Conservation (phyloP, 2,797 vertebrate genomes). For the Rachycentron canadum region DNA sequence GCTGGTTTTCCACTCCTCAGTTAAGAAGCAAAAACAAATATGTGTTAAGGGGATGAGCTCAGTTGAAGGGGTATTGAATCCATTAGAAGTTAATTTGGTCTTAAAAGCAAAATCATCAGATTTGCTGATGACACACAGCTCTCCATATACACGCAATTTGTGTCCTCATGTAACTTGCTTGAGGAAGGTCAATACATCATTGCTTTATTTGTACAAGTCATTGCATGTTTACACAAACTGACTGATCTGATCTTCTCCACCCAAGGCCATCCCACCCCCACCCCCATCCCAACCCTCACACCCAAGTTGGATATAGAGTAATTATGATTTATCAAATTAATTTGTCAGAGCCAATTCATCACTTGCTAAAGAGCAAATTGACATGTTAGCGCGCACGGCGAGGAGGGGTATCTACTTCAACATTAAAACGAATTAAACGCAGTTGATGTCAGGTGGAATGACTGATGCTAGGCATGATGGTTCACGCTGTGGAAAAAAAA, state of each 20-base stretch:
- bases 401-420: constrained; percentile 75
- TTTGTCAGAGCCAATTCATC: constrained; percentile 76
- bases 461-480: constrained; percentile 72
- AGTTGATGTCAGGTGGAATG: constrained; percentile 66
- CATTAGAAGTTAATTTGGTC: constrained; percentile 16
- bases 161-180: not conserved
- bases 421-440: constrained; percentile 79
- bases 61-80: constrained; percentile 22
- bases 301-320: constrained; percentile 63
- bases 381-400: constrained; percentile 68
- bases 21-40: constrained; percentile 54
- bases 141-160: constrained; percentile 5
- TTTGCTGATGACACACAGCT: constrained; percentile 39
- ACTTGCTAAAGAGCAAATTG: constrained; percentile 73
- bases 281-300: constrained; percentile 20
- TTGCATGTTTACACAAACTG: constrained; percentile 29
- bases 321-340: constrained; percentile 79
- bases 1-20: constrained; percentile 61
- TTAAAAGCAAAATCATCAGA: constrained; percentile 17
- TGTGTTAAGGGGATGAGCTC: constrained; percentile 21
- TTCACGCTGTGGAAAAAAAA: constrained; percentile 47
- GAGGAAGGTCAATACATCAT: constrained; percentile 19
- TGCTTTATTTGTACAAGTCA: constrained; percentile 36
- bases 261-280: constrained; percentile 4
- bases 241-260: not conserved